Base-by-base conservation (phyloP, 2,888 invertebrate species). In the Leptinotarsa juncta region DNA sequence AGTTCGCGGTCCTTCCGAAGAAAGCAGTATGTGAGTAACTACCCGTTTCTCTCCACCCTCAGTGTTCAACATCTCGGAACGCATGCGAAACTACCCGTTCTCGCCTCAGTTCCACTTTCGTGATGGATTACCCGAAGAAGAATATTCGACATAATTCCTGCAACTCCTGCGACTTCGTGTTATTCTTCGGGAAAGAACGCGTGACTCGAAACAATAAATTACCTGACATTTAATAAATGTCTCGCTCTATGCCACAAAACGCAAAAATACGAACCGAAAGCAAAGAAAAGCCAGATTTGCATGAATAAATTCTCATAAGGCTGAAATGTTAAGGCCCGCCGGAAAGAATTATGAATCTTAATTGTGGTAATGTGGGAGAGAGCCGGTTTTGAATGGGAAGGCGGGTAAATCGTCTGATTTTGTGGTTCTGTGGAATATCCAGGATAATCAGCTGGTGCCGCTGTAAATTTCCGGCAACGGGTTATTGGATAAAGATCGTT, bases 201-300 rank as follows among this genome's bases (percentile, higher is more conserved):
- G 57, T 20, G 32, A 68, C 60, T 55, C 42, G 60, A 68, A 57
- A 75, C 62, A 70, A 72, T 76, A 76, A 76, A 76, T 76, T 76
- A 76, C 71, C 70, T 70, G 73, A 76, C 76, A 65, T 76, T 76
- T 76, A 71, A 73, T 72, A 76, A 76, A 76, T 76, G 76, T 76
- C 73, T 62, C 72, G 60, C 15, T 55, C 72, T 67, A 50, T 60
- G 67, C 57, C 72, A 67, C 71, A 66, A 72, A 75, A 75, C 71
- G 74, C 71, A 72, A 75, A 75, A 72, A 75, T 75, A 75, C 69
- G 75, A 74, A 75, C 55, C 70, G 70, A 73, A 73, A 75, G 18
- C 70, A 72, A 66, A 60, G 72, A 70, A 72, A 75, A 75, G 51
- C 74, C 74, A 72, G 70, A 65, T 72, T 72, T 69, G 72, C 72